Evolutionary conservation across 92 coral and sea anemone genomes (phyloP), one percentile per base, ranked within the genome.

Genomic region (Zoanthus sansibaricus): DNA sequence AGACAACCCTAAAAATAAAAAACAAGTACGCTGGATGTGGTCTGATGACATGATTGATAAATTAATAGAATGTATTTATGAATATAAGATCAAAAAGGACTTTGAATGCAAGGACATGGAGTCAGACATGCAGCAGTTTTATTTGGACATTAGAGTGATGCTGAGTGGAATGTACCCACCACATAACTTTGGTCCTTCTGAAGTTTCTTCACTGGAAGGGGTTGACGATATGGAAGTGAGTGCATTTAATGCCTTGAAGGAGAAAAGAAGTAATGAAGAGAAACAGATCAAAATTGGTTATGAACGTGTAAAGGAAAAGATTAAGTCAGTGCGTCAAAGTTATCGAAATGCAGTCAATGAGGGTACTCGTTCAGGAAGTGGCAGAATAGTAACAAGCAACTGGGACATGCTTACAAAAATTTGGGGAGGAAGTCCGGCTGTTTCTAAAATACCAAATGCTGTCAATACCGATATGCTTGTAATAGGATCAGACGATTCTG

Each of bases 51-150:
- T 71, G 75, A 46, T 71, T 49, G 75, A 37, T 71, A 37, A 71
- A 71, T 71, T 73, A 73, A 44, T 44, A 46, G 78, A 73, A 44
- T 73, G 78, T 44, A 44, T 73, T 73, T 73, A 73, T 73, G 78
- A 73, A 45, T 73, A 46, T 6, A 73, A 73, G 78, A 73, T 44
- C 78, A 47, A 46, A 73, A 73, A 17, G 78, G 32, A 73, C 78
- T 73, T 44, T 73, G 78, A 74, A 74, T 47, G 78, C 78, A 74
- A 74, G 16, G 78, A 74, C 58, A 74, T 72, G 31, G 77, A 45
- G 58, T 74, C 78, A 46, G 78, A 74, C 78, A 74, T 74, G 78
- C 78, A 74, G 78, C 33, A 74, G 78, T 74, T 74, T 74, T 74
- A 74, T 74, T 45, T 47, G 42, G 78, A 74, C 78, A 45, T 74